A percentile compares a stretch with the other conserved stretches of the same genome.
Conservation (phyloP, 2,888 invertebrate species). For the Melanotus villosus region DNA sequence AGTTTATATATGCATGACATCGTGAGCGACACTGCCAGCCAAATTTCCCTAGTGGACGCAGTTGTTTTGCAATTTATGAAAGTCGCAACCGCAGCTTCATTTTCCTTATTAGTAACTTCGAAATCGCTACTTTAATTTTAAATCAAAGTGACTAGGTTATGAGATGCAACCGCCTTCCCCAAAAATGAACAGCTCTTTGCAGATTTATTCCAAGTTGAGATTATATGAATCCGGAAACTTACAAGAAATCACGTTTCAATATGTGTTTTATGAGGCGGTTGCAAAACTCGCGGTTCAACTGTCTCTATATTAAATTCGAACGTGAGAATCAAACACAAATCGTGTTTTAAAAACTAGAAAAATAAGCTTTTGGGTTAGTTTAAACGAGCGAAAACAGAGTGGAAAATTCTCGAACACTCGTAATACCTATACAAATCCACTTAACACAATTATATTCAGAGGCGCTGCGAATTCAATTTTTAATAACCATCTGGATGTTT, state of each 20-base stretch:
- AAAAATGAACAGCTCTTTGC: not conserved
- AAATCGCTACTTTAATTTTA: not conserved
- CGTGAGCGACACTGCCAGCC: not conserved
- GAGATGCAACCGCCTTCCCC: not conserved
- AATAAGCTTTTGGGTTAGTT: not conserved
- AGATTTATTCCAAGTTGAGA: conserved; percentile 3
- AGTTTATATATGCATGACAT: conserved; percentile 2
- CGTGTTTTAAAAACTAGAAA: not conserved
- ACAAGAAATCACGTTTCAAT: conserved; percentile 23
- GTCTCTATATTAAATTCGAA: conserved; percentile 20
- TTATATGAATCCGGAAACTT: conserved; percentile 9
- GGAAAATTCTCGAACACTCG: not conserved
- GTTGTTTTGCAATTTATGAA: conserved; percentile 2
- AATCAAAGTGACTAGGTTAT: not conserved
- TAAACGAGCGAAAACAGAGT: not conserved
- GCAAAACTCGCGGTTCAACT: conserved; percentile 12
- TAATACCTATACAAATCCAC: not conserved
- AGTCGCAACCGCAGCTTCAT: not conserved
- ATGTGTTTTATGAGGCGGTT: conserved; percentile 17
- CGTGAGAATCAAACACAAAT: conserved; percentile 17
- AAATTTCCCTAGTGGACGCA: conserved; percentile 2
- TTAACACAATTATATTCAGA: too few species aligned
- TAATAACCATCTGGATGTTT: too few species aligned
- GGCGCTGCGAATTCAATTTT: too few species aligned
- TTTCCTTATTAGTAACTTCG: conserved; percentile 1